Evolutionary conservation across 1,140 invertebrate genomes (phyloP), one percentile per base, ranked within the genome.

Genomic region (Bacillus rossius): DNA sequence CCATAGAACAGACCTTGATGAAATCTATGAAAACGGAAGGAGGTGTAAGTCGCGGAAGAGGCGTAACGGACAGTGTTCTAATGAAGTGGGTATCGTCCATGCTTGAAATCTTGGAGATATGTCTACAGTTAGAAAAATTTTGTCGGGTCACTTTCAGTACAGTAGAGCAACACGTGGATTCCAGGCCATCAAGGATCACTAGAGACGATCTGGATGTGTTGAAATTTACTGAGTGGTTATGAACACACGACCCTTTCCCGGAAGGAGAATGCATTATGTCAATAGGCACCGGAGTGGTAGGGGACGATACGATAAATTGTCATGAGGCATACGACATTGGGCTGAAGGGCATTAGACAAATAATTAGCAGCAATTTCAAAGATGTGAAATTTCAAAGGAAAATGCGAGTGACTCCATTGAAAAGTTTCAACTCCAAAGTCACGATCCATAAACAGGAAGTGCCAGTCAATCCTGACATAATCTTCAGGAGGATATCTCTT

Each of bases 121-220:
- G 16, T 8, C 26, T 61, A 37, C 37, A 49, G 55, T 34, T 75
- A 2, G 71, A 75, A 71, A 57, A 63, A 61, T 61, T 71, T 50
- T 61, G 61, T 62, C 65, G 68, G 47, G 58, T 73, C 57, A 60
- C 51, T 38, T 67, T 67, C 47, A 59, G 59, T 61, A 67, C 71
- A 8, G 67, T 61, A 13, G 73, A 77, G 8, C 72, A 78, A 61
- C 72, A 77, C 67, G 67, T 74, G 51, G 72, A 76, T 67, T 51
- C 67, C 26, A 65, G 66, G 23, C 65, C 70, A 63, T 69, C 69
- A 47, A 56, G 74, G 57, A 60, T 73, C 17, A 66, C 68, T 60
- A 69, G 59, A 65, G 71, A 77, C 66, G 55, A 60, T 57, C 50
- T 59, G 59, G 71, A 76, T 58, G 53, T 70, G 49, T 34, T 62